These are phyloP conservation scores for Crotophaga sulcirostris DNA, from an alignment of 2,113 vertebrate genomes.

Conservation along the genomic window DNA sequence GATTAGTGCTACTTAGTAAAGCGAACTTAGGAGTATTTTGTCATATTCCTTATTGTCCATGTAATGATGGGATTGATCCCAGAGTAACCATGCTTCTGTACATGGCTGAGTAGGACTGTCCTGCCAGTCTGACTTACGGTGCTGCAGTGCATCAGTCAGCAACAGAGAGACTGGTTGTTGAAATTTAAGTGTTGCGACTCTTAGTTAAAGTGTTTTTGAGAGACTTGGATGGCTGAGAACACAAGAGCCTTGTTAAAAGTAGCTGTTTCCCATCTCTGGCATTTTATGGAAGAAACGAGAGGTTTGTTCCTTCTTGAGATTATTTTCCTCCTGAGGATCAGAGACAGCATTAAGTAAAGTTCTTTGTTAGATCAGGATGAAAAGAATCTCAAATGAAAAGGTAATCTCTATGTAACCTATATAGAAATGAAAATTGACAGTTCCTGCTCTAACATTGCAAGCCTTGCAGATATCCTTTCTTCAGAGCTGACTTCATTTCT, in stretches of 20 bases:
- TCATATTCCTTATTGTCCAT: not conserved
- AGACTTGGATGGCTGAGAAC: not conserved
- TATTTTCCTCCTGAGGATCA: not conserved
- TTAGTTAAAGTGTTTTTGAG: not conserved
- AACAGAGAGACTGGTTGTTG: not conserved
- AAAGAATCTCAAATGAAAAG: constrained; percentile 3
- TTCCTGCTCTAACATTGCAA: not conserved
- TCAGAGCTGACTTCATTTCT: not conserved
- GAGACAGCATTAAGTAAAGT: not conserved
- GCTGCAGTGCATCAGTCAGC: not conserved
- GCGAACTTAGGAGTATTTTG: not conserved
- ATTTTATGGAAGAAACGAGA: not conserved
- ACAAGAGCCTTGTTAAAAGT: not conserved
- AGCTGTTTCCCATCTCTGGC: not conserved
- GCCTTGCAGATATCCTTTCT: not conserved
- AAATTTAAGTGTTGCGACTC: not conserved
- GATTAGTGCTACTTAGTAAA: not conserved
- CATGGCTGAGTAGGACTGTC: not conserved
- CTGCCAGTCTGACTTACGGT: not conserved
- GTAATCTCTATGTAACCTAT: not conserved
- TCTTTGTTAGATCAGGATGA: not conserved
- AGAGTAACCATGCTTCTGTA: not conserved
- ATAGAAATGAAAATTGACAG: not conserved
- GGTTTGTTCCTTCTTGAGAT: not conserved
- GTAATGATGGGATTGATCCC: not conserved